These are phyloP conservation scores for Agriopis leucophaearia DNA, from an alignment of 2,888 invertebrate genomes.

Conservation along the genomic window DNA sequence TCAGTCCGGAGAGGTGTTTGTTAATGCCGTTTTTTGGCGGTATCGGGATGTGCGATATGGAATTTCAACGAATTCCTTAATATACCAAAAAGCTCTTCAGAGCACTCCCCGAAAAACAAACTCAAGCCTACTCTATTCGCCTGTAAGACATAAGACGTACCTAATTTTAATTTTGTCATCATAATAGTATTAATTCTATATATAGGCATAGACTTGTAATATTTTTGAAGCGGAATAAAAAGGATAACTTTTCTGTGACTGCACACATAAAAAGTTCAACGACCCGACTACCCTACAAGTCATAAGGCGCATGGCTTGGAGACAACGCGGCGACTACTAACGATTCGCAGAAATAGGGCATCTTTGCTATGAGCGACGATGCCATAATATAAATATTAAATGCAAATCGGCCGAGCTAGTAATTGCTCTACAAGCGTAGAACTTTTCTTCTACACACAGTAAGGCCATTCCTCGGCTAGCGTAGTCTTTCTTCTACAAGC, in stretches of 20 bases:
- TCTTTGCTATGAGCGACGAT: constrained; percentile 22
- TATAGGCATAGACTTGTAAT: neutral
- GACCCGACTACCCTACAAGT: constrained; percentile 28
- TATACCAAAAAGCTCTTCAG: no score
- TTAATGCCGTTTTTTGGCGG: no score
- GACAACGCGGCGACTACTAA: constrained; percentile 33
- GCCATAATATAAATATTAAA: constrained; percentile 10
- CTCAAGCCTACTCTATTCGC: neutral
- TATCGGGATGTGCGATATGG: no score
- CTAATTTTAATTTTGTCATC: neutral
- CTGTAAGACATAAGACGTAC: no score
- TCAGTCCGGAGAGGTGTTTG: no score
- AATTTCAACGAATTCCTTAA: no score
- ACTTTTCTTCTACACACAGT: neutral
- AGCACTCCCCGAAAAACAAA: no score
- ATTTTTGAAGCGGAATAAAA: neutral
- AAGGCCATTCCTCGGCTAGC: neutral
- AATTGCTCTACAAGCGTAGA: neutral
- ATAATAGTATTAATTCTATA: neutral
- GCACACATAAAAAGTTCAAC: constrained; percentile 21
- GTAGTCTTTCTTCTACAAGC: neutral
- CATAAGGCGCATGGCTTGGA: constrained; percentile 32
- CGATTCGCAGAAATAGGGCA: constrained; percentile 38
- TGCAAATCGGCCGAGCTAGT: neutral
- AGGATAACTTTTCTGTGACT: constrained; percentile 3